Conservation (phyloP, 2,888 invertebrate genomes). For the Cheilosia grossa region DNA sequence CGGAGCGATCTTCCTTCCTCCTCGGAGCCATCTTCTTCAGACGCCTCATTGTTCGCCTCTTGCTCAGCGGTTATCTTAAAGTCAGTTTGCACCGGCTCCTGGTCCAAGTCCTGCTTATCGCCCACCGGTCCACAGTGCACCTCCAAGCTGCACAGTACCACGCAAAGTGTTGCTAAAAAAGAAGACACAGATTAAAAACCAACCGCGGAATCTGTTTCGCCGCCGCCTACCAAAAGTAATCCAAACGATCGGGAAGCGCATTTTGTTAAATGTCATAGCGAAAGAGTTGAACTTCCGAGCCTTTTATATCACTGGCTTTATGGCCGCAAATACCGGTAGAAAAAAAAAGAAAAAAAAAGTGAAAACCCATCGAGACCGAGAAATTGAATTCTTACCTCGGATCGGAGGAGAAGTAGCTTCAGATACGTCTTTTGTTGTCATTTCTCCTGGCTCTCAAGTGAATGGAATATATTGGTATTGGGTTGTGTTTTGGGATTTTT, state of each 20-base stretch:
- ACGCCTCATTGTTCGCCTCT: constrained; percentile 9
- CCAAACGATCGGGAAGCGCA: constrained; percentile 73
- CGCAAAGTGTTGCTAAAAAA: constrained; percentile 56
- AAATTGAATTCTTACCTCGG: constrained; percentile 70
- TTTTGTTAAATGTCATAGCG: constrained; percentile 70
- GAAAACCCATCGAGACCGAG: constrained; percentile 73
- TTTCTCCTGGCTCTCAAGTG: constrained; percentile 63
- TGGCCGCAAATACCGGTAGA: constrained; percentile 63
- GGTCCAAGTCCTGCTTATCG: constrained; percentile 18
- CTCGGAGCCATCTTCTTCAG: constrained; percentile 17
- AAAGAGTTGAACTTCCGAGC: constrained; percentile 69
- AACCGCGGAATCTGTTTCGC: constrained; percentile 3
- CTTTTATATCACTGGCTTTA: constrained; percentile 70
- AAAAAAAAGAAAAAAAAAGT: constrained; percentile 64
- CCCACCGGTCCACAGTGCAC: constrained; percentile 49
- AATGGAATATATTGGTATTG: constrained; percentile 47
- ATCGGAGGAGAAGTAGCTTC: constrained; percentile 68
- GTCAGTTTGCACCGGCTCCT: not conserved
- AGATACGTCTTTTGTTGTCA: constrained; percentile 50
- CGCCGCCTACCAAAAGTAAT: constrained; percentile 65
- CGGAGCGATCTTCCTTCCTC: constrained; percentile 20
- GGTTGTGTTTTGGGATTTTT: constrained; percentile 28
- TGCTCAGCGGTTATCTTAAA: constrained; percentile 1
- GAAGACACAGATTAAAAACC: constrained; percentile 36
- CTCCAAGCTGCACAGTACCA: constrained; percentile 45